phyloP scores from a whole-genome alignment of 2,888 invertebrate species.

The Lissocephala sabroskyi region DNA sequence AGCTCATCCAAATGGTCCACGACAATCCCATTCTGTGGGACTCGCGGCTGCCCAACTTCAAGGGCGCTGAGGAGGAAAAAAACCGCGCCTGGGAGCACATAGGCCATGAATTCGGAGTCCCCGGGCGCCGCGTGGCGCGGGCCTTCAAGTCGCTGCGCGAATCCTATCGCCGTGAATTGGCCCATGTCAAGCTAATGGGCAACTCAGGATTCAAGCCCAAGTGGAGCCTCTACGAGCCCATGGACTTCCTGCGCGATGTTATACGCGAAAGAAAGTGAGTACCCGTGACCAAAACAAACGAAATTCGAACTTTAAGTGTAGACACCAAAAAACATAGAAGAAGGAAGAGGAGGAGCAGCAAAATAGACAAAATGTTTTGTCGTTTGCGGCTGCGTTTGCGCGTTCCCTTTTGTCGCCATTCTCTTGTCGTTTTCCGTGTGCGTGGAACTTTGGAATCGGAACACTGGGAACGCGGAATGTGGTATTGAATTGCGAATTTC shows the following conservation, averaged over 20 bases:
- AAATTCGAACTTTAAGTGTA: too few relatives aligned
- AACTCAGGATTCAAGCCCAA: constrained; percentile 68
- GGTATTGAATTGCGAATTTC: too few relatives aligned
- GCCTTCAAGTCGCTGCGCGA: constrained; percentile 70
- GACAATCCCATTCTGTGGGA: constrained; percentile 71
- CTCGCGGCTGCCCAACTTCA: constrained; percentile 68
- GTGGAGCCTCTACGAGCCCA: constrained; percentile 69
- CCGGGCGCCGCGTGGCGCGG: constrained; percentile 68
- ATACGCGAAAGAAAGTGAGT: constrained; percentile 70
- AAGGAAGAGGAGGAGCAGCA: too few relatives aligned
- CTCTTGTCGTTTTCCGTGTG: too few relatives aligned
- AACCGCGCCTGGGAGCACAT: constrained; percentile 70
- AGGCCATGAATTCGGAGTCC: constrained; percentile 69
- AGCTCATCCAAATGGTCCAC: constrained; percentile 71
- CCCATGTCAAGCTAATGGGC: constrained; percentile 70
- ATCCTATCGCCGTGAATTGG: constrained; percentile 69
- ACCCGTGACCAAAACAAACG: too few relatives aligned
- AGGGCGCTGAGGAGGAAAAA: constrained; percentile 70
- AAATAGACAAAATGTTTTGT: too few relatives aligned
- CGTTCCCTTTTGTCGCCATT: too few relatives aligned
- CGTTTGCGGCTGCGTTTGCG: too few relatives aligned
- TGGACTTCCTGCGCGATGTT: constrained; percentile 70
- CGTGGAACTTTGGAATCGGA: too few relatives aligned
- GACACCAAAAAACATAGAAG: too few relatives aligned
- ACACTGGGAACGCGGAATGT: too few relatives aligned